phyloP scores from a whole-genome alignment of 2,888 invertebrate species.

The Acrobasis repandana region DNA sequence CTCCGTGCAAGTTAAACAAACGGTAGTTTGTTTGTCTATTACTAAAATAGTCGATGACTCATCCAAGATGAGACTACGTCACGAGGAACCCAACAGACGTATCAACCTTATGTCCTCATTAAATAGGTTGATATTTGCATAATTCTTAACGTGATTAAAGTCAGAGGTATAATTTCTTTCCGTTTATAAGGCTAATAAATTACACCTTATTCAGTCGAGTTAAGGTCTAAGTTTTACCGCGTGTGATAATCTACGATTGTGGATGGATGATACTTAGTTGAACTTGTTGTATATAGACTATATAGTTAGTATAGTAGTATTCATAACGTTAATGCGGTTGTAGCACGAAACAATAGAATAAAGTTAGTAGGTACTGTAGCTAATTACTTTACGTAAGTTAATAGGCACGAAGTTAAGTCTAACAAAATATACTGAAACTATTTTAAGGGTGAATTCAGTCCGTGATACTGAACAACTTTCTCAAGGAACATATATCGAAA shows the following conservation, averaged over 20 bases:
- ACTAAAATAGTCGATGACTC: neutral
- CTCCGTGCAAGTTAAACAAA: neutral
- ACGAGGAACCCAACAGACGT: neutral
- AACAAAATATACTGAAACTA: no score
- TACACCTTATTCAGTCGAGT: neutral
- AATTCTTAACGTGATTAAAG: neutral
- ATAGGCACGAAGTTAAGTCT: no score
- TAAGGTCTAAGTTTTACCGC: no score
- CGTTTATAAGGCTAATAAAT: neutral
- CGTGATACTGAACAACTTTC: no score
- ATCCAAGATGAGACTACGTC: neutral
- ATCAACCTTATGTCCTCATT: neutral
- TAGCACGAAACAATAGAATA: neutral
- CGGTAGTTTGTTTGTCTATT: neutral
- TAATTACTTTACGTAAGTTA: no score
- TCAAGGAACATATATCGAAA: no score
- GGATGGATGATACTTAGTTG: neutral
- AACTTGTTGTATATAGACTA: no score
- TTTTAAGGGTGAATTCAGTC: no score
- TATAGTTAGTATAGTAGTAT: neutral
- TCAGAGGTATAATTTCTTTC: no score
- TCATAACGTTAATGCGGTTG: neutral
- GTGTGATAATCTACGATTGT: neutral
- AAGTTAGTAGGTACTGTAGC: neutral
- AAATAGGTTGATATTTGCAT: neutral